phyloP scores from a whole-genome alignment of 2,113 vertebrate genomes.

The Seriola quinqueradiata region DNA sequence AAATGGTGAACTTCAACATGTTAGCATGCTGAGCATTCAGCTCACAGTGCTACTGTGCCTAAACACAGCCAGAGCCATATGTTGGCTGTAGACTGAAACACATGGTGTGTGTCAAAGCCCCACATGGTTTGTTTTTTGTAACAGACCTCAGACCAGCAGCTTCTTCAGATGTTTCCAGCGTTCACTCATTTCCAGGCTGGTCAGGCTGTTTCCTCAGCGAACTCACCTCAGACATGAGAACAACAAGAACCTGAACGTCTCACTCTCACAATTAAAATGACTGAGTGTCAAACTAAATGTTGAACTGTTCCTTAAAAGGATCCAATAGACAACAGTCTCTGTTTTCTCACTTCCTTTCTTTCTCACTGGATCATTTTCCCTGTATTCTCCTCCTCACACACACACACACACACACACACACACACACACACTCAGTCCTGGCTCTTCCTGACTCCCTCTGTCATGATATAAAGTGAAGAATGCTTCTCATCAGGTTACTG shows the following conservation, averaged over 20 bases:
- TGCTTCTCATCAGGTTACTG: constrained; percentile 72
- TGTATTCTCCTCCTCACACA: constrained; percentile 25
- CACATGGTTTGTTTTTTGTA: too few relatives aligned
- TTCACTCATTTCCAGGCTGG: too few relatives aligned
- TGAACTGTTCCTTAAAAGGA: neutral
- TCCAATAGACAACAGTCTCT: neutral
- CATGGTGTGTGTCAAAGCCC: too few relatives aligned
- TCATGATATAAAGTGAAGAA: constrained; percentile 72
- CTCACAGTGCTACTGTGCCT: too few relatives aligned
- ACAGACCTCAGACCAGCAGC: too few relatives aligned
- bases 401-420: constrained; percentile 29
- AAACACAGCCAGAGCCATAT: too few relatives aligned
- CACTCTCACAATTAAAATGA: neutral
- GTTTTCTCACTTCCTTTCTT: constrained; percentile 26
- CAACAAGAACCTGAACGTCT: neutral
- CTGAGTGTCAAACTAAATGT: neutral
- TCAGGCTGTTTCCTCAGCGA: too few relatives aligned
- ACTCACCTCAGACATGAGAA: neutral
- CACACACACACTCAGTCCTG: constrained; percentile 22
- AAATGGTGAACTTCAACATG: too few relatives aligned
- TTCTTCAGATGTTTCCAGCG: too few relatives aligned
- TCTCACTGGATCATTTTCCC: constrained; percentile 23
- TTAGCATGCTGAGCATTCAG: too few relatives aligned
- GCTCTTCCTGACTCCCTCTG: constrained; percentile 58
- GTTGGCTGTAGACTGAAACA: too few relatives aligned